Conservation (phyloP, 2,797 vertebrate genomes). For the Yasuhikotakia modesta region DNA sequence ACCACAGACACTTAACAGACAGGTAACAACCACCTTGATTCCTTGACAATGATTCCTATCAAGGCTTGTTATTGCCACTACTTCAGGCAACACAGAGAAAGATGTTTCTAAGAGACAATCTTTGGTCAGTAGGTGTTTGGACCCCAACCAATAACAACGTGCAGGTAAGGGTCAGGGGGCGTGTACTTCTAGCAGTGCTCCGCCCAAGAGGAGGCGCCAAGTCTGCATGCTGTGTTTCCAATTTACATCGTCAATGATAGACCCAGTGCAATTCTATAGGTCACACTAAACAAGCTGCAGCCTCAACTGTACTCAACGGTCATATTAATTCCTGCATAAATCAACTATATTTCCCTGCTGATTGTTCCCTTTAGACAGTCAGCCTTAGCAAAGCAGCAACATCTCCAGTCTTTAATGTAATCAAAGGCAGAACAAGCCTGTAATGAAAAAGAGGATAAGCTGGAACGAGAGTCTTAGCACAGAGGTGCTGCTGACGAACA, state of each 20-base stretch:
- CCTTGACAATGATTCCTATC: no score
- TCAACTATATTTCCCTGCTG: slow-evolving; percentile 3
- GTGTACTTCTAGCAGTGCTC: no score
- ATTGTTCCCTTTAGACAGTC: slow-evolving; percentile 45
- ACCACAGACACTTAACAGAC: no score
- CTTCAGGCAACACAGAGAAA: no score
- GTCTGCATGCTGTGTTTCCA: not conserved
- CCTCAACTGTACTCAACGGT: slow-evolving; percentile 12
- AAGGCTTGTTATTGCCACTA: no score
- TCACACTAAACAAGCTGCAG: not conserved
- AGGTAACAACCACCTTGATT: no score
- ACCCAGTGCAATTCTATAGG: not conserved
- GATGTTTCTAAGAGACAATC: no score
- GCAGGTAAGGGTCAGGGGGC: no score
- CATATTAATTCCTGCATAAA: slow-evolving; percentile 10
- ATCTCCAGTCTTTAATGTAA: slow-evolving; percentile 54
- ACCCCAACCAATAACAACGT: no score
- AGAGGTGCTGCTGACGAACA: slow-evolving; percentile 51
- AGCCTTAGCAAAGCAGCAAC: slow-evolving; percentile 44
- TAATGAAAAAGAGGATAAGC: slow-evolving; percentile 55
- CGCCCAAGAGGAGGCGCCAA: no score
- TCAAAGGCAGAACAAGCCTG: slow-evolving; percentile 46
- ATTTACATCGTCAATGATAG: not conserved
- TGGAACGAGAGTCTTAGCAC: slow-evolving; percentile 49
- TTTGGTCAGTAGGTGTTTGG: no score